Percentiles rank a stretch among this genome's conserved stretches.
Conservation (phyloP, 2,797 vertebrate genomes). For the Siniperca scherzeri region DNA sequence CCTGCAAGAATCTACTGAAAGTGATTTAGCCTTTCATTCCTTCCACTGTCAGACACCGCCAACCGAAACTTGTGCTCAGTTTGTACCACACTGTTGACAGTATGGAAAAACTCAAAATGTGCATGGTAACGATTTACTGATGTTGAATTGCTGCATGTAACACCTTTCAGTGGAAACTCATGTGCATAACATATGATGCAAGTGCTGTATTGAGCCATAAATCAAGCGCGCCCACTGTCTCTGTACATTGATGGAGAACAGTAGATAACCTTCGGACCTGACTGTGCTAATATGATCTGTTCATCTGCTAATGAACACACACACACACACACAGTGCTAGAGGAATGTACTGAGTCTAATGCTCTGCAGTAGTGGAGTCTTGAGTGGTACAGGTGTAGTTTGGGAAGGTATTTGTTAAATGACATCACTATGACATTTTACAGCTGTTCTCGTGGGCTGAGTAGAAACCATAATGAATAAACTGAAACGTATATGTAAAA, state of each 20-base stretch:
- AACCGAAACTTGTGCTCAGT: not conserved
- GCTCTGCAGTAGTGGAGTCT: not conserved
- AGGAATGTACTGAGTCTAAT: constrained; percentile 16
- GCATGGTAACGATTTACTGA: constrained; percentile 9
- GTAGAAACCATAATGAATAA: not conserved
- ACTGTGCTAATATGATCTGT: constrained; percentile 37
- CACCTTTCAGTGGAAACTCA: not conserved
- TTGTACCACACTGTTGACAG: constrained; percentile 14
- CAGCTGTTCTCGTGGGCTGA: not conserved
- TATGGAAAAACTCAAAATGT: not conserved
- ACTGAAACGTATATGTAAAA: not conserved
- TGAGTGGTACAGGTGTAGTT: constrained; percentile 7
- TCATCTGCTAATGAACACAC: constrained; percentile 37
- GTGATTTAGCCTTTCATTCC: constrained; percentile 11
- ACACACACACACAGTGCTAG: not conserved
- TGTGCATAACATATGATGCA: constrained; percentile 23
- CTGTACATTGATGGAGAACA: not conserved
- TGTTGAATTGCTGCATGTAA: constrained; percentile 3
- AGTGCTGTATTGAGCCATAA: constrained; percentile 24
- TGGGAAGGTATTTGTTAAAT: constrained; percentile 1
- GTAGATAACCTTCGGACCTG: constrained; percentile 51
- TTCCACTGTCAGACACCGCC: constrained; percentile 21
- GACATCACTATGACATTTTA: not conserved
- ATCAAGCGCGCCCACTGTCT: constrained; percentile 18
- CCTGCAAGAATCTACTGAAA: constrained; percentile 16